Base-by-base conservation (phyloP, 2,797 vertebrate species). In the Arvicola amphibius region DNA sequence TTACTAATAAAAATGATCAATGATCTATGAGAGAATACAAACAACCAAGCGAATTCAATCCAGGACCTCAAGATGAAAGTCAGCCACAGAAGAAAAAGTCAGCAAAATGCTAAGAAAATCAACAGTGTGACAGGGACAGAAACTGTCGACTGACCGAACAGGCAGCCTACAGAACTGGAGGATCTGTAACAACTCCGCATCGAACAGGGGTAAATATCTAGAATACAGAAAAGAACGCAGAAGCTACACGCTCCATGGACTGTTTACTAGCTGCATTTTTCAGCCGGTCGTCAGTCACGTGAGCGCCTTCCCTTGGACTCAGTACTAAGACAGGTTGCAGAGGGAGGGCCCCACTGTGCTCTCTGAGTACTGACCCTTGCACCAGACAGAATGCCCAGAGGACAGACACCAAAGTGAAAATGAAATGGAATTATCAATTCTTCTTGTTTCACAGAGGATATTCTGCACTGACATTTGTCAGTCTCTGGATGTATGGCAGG, bases 391-490 rank as follows among this genome's bases (percentile, higher is more conserved):
- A 65, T 69, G 73, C 80, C 61, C 67, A 69, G 32, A 86, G 87
- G 92, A 95, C 25, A 93, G n/a, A 23, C 46, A 48, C 63, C 61
- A n/a, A 32, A 71, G 25, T 90, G 56, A 79, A 95, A 46, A 77
- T 40, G 81, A 85, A 87, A 43, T 91, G 69, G 34, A 81, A 90
- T 80, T 51, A 80, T 77, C 86, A 89, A 46, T 25, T 61, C 92
- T 95, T 56, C 51, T 27, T 65, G 25, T 53, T 59, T 78, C 29
- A 21, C 63, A 29, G 84, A 93, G 67, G 61, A 91, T 43, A 61
- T 73, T 76, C 76, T 92, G 83, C 51, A 85, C 32, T 74, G 71
- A 87, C 80, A 88, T 32, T 61, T 90, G 83, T 93, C 89, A 25
- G 21, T 76, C 76, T 94, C 8, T 79, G 67, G 27, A 5, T 43